Conservation (phyloP, 1,140 invertebrate species). For the Mercenaria mercenaria region DNA sequence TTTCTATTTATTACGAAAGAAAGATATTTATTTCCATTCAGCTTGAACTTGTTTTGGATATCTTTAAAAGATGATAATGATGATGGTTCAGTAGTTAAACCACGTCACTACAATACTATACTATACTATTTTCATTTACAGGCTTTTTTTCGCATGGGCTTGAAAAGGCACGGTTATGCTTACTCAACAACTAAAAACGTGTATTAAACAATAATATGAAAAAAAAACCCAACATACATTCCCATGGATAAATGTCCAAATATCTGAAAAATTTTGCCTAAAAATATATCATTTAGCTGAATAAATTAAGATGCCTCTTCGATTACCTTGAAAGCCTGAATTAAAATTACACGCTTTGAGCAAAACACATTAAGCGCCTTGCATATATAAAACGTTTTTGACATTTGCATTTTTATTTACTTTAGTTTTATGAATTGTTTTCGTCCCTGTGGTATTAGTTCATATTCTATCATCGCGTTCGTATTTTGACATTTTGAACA, state of each 20-base stretch:
- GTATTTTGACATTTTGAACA: neutral
- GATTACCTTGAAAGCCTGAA: neutral
- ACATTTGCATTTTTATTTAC: neutral
- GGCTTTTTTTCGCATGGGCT: too few species aligned
- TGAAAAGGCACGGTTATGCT: too few species aligned
- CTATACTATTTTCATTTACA: too few species aligned
- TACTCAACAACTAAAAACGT: too few species aligned
- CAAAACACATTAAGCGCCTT: neutral
- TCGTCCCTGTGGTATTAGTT: neutral
- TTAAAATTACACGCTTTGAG: neutral
- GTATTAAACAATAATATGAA: too few species aligned
- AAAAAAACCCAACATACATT: too few species aligned
- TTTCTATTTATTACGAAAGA: too few species aligned
- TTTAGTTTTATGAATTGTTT: slow-evolving; percentile 17
- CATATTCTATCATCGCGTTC: neutral
- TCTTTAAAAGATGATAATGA: too few species aligned
- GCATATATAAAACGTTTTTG: slow-evolving; percentile 2
- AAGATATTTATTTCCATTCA: too few species aligned
- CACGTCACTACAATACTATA: too few species aligned
- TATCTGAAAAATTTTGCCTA: neutral
- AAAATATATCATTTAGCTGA: neutral
- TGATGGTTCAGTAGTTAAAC: too few species aligned
- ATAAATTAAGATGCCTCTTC: neutral
- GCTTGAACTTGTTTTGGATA: too few species aligned
- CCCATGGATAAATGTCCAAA: neutral